Evolutionary conservation across 2,113 vertebrate genomes (phyloP).

Genomic region (Butorides virescens): DNA sequence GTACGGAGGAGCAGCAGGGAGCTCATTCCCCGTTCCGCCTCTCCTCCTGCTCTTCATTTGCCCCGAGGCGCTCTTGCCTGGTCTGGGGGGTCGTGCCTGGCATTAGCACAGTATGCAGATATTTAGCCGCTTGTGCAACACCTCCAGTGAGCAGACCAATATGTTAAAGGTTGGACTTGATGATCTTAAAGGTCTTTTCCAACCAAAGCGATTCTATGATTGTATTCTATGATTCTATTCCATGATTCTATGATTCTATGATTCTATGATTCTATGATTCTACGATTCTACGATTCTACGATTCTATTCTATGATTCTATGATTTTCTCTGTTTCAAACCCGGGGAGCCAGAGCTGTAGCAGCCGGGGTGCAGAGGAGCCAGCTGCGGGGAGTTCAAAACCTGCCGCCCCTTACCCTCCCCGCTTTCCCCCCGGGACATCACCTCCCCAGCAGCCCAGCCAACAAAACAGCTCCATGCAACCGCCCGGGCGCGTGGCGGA

Average conservation of each 20-base stretch:
- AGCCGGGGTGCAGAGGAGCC: neutral
- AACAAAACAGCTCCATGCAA: neutral
- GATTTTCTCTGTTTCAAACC: neutral
- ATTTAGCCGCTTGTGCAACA: neutral
- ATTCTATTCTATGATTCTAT: no score
- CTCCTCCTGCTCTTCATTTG: neutral
- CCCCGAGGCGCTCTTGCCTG: rapidly evolving
- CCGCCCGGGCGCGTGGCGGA: neutral
- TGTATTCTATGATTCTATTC: no score
- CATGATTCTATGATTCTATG: no score
- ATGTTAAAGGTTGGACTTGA: neutral
- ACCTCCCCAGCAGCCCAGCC: neutral
- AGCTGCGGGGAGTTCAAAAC: neutral
- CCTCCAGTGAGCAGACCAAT: neutral
- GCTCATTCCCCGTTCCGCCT: no score
- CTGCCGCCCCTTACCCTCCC: neutral
- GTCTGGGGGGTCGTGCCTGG: rapidly evolving
- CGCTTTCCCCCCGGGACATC: neutral
- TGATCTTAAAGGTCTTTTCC: no score
- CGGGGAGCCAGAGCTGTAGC: neutral
- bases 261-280: no score
- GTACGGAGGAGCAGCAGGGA: rapidly evolving
- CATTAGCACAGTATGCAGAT: rapidly evolving
- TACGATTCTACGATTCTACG: no score
- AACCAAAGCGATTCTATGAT: no score